Evolutionary conservation across 1,140 invertebrate species (phyloP).

Genomic region (Zaprionus nigranus): DNA sequence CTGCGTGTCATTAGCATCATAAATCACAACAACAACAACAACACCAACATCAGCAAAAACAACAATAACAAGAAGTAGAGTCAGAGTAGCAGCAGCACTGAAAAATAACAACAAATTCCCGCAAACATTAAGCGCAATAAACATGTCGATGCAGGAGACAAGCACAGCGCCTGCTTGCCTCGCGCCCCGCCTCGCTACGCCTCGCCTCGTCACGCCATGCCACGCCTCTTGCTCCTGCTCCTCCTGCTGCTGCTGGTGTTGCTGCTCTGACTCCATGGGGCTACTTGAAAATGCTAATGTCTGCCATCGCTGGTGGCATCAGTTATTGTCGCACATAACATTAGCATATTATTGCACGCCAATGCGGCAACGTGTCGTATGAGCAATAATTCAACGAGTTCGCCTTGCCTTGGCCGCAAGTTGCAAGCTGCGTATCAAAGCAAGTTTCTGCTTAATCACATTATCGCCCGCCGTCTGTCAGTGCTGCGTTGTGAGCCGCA

Average conservation of each 20-base stretch:
- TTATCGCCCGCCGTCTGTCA: not conserved
- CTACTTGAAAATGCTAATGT: constrained; percentile 70
- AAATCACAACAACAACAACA: constrained; percentile 75
- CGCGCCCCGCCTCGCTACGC: not conserved
- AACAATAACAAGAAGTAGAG: not conserved
- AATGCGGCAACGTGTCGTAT: constrained; percentile 39
- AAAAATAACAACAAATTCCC: constrained; percentile 51
- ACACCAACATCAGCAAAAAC: constrained; percentile 20
- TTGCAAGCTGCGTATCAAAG: not conserved
- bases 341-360: constrained; percentile 79
- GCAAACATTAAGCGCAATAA: constrained; percentile 80
- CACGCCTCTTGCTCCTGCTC: not conserved
- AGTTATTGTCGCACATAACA: constrained; percentile 78
- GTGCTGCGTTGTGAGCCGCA: not conserved
- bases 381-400: constrained; percentile 20
- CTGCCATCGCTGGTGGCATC: constrained; percentile 48
- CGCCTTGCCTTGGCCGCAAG: constrained; percentile 37
- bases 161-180: constrained; percentile 14
- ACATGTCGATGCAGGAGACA: constrained; percentile 62
- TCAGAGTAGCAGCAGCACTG: constrained; percentile 33
- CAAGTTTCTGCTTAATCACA: not conserved
- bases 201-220: not conserved
- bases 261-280: not conserved
- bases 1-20: constrained; percentile 82
- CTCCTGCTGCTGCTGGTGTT: not conserved